phyloP scores from a whole-genome alignment of 2,888 invertebrate species.

The Hermodice carunculata region DNA sequence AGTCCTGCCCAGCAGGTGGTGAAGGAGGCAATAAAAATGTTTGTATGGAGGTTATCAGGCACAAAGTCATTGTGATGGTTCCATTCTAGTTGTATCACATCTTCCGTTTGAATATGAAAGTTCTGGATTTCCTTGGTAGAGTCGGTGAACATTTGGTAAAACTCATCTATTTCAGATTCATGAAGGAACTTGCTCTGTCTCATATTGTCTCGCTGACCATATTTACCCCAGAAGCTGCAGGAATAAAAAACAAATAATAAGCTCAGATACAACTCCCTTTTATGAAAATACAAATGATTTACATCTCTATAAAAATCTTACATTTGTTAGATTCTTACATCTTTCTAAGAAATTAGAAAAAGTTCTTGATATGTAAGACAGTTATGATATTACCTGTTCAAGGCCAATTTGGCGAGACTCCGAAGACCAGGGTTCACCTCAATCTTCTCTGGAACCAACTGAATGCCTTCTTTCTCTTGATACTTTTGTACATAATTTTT shows the following conservation, averaged over 20 bases:
- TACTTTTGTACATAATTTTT: conserved; percentile 41
- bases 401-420: not conserved
- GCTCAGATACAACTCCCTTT: no score
- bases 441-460: not conserved
- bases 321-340: no score
- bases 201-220: not conserved
- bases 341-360: no score
- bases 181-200: not conserved
- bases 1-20: conserved; percentile 7
- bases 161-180: not conserved
- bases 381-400: no score
- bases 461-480: conserved; percentile 36
- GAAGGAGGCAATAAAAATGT: not conserved
- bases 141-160: not conserved
- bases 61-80: not conserved
- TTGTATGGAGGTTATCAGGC: not conserved
- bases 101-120: not conserved
- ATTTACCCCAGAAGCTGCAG: conserved; percentile 9
- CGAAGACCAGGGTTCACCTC: conserved; percentile 1
- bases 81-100: not conserved
- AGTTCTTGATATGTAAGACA: no score
- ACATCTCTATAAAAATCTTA: no score
- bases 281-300: no score
- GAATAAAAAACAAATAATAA: no score
- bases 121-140: not conserved